Percentiles rank a stretch among this genome's conserved stretches.
Conservation (phyloP, 2,113 vertebrate species). For the Romanogobio albipinnatus region DNA sequence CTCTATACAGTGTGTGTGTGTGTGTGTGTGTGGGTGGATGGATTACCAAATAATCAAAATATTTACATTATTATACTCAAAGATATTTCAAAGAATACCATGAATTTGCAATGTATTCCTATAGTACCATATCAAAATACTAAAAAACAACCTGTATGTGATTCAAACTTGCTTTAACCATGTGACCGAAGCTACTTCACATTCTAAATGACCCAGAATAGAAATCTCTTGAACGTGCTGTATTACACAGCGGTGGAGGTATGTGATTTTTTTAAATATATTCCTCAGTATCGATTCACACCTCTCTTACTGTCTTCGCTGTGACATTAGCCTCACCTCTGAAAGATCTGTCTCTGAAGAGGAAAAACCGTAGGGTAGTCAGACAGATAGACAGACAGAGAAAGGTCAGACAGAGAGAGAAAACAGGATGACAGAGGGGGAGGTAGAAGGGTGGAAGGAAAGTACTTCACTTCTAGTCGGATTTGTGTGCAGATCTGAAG, state of each 20-base stretch:
- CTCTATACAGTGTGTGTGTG: too few species aligned
- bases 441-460: slow-evolving; percentile 38
- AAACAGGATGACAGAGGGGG: slow-evolving; percentile 57
- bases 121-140: too few species aligned
- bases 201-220: neutral
- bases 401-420: slow-evolving; percentile 53
- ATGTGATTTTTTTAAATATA: neutral
- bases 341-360: slow-evolving; percentile 8
- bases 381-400: slow-evolving; percentile 30
- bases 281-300: neutral
- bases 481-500: slow-evolving; percentile 48
- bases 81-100: neutral
- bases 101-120: too few species aligned
- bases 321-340: slow-evolving; percentile 12
- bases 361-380: neutral
- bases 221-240: neutral
- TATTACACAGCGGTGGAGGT: neutral
- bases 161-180: neutral
- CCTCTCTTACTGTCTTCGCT: slow-evolving; percentile 9
- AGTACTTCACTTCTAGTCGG: slow-evolving; percentile 44
- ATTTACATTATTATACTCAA: neutral
- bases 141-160: too few species aligned
- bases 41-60: neutral
- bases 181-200: neutral
- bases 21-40: too few species aligned